Evolutionary conservation across 2,797 vertebrate species (phyloP).

Genomic region (Agapornis canus): DNA sequence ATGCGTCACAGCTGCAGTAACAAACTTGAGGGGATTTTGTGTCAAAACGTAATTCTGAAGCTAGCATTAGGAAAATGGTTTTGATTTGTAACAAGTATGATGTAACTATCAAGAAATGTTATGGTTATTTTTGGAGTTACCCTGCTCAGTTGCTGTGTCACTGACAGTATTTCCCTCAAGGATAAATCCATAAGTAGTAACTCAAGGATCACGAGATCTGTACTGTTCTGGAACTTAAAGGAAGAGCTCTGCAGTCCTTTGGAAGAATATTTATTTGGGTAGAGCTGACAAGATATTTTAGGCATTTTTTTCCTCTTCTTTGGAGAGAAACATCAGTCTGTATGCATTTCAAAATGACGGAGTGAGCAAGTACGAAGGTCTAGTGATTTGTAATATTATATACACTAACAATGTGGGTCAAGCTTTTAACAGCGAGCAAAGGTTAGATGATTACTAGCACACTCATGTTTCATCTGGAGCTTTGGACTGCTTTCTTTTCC

Average conservation of each 20-base stretch:
- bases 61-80: background rate
- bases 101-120: background rate
- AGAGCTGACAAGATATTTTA: background rate
- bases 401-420: background rate
- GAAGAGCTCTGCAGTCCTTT: background rate
- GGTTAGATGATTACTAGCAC: background rate
- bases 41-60: background rate
- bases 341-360: background rate
- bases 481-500: background rate
- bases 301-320: background rate
- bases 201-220: background rate
- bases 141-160: background rate
- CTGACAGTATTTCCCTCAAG: background rate
- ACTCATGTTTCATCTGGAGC: background rate
- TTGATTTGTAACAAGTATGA: conserved; percentile 5
- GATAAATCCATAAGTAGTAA: background rate
- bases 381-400: background rate
- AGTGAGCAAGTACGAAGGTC: background rate
- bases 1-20: background rate
- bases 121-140: background rate
- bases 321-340: background rate
- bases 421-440: background rate
- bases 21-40: background rate
- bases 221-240: background rate
- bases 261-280: background rate